Conservation (phyloP, 2,888 invertebrate genomes). For the Sphaerophoria rueppellii region DNA sequence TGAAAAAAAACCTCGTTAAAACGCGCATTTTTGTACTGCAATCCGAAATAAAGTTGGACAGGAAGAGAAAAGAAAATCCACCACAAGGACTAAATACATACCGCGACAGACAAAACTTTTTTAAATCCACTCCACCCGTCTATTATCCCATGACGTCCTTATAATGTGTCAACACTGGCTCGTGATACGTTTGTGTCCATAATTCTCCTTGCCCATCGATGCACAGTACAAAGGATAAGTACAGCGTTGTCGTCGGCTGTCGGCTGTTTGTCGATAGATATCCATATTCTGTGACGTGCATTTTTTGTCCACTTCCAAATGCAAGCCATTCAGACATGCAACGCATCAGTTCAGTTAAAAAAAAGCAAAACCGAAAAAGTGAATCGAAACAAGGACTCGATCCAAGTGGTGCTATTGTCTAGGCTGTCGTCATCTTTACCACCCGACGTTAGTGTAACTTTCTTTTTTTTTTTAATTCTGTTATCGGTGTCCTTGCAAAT, state of each 20-base stretch:
- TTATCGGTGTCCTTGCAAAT: conserved; percentile 72
- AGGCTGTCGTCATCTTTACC: conserved; percentile 70
- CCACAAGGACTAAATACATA: background rate
- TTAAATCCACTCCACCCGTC: conserved; percentile 23
- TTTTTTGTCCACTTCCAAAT: conserved; percentile 47
- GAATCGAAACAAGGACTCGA: conserved; percentile 54
- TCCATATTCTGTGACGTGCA: conserved; percentile 71
- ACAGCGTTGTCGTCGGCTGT: conserved; percentile 37
- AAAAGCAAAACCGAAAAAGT: conserved; percentile 6
- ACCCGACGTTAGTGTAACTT: conserved; percentile 7
- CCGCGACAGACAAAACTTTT: conserved; percentile 25
- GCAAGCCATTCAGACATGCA: conserved; percentile 63
- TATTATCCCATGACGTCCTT: conserved; percentile 41
- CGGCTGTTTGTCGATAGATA: conserved; percentile 67
- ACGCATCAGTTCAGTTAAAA: conserved; percentile 46
- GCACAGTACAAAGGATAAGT: conserved; percentile 21
- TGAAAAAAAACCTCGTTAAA: conserved; percentile 44
- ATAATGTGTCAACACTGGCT: conserved; percentile 58
- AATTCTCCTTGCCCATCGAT: conserved; percentile 34
- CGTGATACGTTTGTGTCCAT: conserved; percentile 59
- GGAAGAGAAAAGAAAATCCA: conserved; percentile 5
- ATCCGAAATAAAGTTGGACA: background rate
- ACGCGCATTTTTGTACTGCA: conserved; percentile 57
- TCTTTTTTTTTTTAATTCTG: conserved; percentile 41
- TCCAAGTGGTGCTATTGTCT: conserved; percentile 71